Evolutionary conservation across 2,888 invertebrate genomes (phyloP), one percentile per base, ranked within the genome.

Genomic region (Noctua fimbriata): DNA sequence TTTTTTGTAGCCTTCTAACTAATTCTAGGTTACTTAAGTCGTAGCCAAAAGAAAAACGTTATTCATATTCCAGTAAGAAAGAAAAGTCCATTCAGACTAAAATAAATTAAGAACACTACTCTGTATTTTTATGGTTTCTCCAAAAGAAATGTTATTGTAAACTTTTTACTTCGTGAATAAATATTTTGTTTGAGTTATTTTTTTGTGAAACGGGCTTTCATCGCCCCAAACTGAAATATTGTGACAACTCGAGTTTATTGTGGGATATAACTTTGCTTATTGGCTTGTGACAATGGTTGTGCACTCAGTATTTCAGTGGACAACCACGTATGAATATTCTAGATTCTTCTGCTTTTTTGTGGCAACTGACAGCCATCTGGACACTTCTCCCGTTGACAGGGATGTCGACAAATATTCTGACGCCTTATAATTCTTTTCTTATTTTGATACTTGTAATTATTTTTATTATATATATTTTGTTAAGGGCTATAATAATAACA

Each of bases 121-220:
- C 52, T 70, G 47, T n/a, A 14, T 36, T 47, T 58, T 82, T 49
- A 76, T 12, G n/a, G 55, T 36, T 44, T 67, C 63, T 44, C 1
- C 16, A 16, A 21, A 63, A 73, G 12, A 77, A 81, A 71, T 67
- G 49, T 73, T 77, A 74, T 58, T 84, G 70, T 77, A 9, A 65
- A 77, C 55, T 81, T 81, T 80, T 81, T 85, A 60, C 69, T 75
- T 84, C 16, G 18, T 12, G 14, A 63, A 72, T 60, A 73, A 80
- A 73, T 73, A 73, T 73, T 73, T 80, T 49, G 21, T 32, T 41
- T 1, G 21, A 44, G 36, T 44, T 70, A 10, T 36, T 65, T 69
- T 72, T 69, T 75, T 72, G 52, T 36, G 32, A 6, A 72, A 79
- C 10, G 28, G 24, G 71, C 69, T 74, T 63, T 58, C 24, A 14